Conservation (phyloP, 2,113 vertebrate genomes). For the Antennarius striatus region DNA sequence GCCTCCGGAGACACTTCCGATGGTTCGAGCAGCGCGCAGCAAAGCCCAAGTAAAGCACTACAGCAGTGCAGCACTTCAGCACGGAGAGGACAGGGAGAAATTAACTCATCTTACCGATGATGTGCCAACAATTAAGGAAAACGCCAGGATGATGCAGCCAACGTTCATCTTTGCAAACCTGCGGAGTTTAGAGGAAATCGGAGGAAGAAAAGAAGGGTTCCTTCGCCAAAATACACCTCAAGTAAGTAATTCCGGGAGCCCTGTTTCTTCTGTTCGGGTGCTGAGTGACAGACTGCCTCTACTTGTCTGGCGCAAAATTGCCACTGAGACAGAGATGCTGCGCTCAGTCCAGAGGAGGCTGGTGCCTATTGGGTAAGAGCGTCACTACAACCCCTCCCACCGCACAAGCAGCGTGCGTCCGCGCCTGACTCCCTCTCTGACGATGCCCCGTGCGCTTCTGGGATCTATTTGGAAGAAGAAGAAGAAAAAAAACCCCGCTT, state of each 20-base stretch:
- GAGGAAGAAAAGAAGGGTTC: constrained; percentile 28
- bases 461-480: constrained; percentile 21
- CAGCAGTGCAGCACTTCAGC: constrained; percentile 68
- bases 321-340: constrained; percentile 79
- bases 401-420: constrained; percentile 18
- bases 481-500: constrained; percentile 41
- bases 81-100: constrained; percentile 36
- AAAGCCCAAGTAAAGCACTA: constrained; percentile 29
- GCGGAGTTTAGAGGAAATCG: constrained; percentile 1
- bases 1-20: constrained; percentile 41
- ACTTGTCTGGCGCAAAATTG: constrained; percentile 79
- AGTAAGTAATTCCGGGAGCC: constrained; percentile 66
- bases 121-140: constrained; percentile 73
- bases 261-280: constrained; percentile 42
- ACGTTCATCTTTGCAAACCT: constrained; percentile 75
- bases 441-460: constrained; percentile 36
- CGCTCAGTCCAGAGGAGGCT: constrained; percentile 69
- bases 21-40: constrained; percentile 34
- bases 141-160: constrained; percentile 74
- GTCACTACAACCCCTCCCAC: constrained; percentile 80
- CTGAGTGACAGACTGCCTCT: constrained; percentile 60
- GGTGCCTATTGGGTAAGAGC: constrained; percentile 68
- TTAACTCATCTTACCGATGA: constrained; percentile 78
- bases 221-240: constrained; percentile 39
- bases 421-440: constrained; percentile 26